These are phyloP conservation scores for Conus betulinus DNA, from an alignment of 1,140 invertebrate genomes.

Conservation along the genomic window DNA sequence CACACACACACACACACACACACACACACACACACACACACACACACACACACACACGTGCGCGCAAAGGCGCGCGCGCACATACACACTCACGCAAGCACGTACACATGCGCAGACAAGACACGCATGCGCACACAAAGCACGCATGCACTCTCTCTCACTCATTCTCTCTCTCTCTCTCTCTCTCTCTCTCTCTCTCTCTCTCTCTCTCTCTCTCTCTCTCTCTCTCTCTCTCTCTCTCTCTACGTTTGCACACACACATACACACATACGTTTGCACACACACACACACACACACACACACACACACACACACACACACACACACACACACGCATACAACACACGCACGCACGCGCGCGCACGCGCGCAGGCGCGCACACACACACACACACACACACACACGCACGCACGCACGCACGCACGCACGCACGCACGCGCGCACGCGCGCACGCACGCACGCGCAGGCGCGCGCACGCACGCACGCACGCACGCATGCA, in stretches of 20 bases:
- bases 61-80: neutral
- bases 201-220: too few relatives aligned
- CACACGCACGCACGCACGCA: neutral
- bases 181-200: too few relatives aligned
- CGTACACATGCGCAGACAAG: neutral
- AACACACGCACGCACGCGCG: neutral
- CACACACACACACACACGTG: neutral
- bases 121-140: neutral
- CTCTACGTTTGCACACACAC: neutral
- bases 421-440: neutral
- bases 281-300: neutral
- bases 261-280: neutral
- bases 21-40: neutral
- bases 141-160: neutral
- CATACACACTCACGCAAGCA: neutral
- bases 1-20: neutral
- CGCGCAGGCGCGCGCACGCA: neutral
- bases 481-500: conserved; percentile 17
- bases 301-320: neutral
- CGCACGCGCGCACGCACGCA: neutral
- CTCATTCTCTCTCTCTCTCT: too few relatives aligned
- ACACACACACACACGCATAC: neutral
- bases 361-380: neutral
- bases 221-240: too few relatives aligned
- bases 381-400: neutral